Evolutionary conservation across 1,140 invertebrate genomes (phyloP).

Genomic region (Maconellicoccus hirsutus): DNA sequence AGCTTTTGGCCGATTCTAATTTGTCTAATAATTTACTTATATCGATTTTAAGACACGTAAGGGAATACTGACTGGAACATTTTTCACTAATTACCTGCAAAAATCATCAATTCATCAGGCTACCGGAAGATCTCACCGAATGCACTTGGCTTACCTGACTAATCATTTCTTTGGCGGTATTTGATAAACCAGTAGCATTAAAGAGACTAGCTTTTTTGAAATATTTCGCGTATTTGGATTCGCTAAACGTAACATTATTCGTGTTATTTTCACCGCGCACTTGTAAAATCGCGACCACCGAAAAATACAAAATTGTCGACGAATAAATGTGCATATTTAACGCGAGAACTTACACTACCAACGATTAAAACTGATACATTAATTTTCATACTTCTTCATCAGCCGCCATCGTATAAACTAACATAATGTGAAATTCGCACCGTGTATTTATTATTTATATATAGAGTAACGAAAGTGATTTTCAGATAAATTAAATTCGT

Average conservation of each 20-base stretch:
- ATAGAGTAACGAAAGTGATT: background rate
- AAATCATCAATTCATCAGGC: no score
- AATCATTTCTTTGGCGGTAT: background rate
- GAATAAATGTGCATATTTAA: slow-evolving; percentile 5
- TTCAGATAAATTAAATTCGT: background rate
- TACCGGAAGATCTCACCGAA: background rate
- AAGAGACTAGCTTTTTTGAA: background rate
- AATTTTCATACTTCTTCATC: background rate
- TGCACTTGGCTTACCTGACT: background rate
- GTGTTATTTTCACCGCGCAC: background rate
- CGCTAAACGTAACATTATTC: background rate
- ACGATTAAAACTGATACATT: background rate
- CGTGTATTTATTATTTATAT: background rate
- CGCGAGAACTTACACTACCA: background rate
- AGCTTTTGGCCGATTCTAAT: slow-evolving; percentile 48
- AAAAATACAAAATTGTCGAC: slow-evolving; percentile 4
- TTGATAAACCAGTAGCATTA: background rate
- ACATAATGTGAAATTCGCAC: background rate
- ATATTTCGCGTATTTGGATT: slow-evolving; percentile 2
- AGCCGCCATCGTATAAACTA: background rate
- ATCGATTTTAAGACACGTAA: slow-evolving; percentile 68
- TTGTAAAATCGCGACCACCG: background rate
- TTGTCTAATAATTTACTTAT: slow-evolving; percentile 61
- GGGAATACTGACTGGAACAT: slow-evolving; percentile 55
- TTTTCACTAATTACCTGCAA: slow-evolving; percentile 28